phyloP scores from a whole-genome alignment of 2,113 vertebrate species.

The Caretta caretta region DNA sequence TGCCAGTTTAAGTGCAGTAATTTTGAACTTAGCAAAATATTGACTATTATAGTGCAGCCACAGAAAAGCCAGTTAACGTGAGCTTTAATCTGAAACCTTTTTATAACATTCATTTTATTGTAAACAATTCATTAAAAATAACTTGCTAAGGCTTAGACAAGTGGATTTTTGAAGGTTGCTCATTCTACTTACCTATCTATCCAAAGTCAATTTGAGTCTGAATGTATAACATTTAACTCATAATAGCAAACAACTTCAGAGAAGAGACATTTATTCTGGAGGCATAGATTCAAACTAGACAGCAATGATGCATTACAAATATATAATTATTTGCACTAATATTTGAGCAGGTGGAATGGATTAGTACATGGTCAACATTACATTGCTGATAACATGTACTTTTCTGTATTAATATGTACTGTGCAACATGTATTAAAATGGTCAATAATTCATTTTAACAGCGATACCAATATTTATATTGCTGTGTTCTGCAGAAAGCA shows the following conservation, averaged over 20 bases:
- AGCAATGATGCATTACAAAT: conserved; percentile 88
- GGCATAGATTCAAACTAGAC: conserved; percentile 76
- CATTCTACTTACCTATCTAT: conserved; percentile 70
- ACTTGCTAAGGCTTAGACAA: conserved; percentile 70
- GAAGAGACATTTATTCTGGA: conserved; percentile 81
- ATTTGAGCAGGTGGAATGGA: conserved; percentile 99
- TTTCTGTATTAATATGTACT: conserved; percentile 88
- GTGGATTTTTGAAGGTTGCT: conserved; percentile 77
- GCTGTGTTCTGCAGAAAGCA: conserved; percentile 76
- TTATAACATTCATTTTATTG: conserved; percentile 40
- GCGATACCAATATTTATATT: conserved; percentile 84
- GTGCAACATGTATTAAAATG: conserved; percentile 87
- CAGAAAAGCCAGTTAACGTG: background rate
- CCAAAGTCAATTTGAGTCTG: conserved; percentile 82
- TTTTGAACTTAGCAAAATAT: background rate
- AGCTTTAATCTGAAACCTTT: conserved; percentile 44
- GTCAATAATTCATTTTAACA: conserved; percentile 85
- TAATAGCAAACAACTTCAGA: conserved; percentile 80
- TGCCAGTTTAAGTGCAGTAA: background rate
- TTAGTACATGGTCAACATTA: conserved; percentile 98
- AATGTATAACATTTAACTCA: conserved; percentile 77
- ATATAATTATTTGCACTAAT: conserved; percentile 90
- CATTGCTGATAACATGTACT: conserved; percentile 84
- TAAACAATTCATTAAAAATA: conserved; percentile 74
- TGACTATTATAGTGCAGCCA: background rate